Evolutionary conservation across 2,888 invertebrate genomes (phyloP).

Genomic region (Cosmopolites sordidus): DNA sequence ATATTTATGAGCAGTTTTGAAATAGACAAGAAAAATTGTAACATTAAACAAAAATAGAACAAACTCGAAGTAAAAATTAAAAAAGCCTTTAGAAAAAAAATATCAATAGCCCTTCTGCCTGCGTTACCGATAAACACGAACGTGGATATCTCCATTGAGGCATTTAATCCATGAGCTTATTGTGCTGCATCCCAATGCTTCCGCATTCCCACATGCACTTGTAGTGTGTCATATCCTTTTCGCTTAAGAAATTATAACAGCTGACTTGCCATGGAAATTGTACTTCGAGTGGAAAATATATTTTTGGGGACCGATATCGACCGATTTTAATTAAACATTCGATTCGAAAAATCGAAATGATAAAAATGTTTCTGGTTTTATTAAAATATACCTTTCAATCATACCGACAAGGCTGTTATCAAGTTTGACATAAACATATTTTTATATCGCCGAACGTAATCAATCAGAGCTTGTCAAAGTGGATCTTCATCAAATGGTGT

Average conservation of each 20-base stretch:
- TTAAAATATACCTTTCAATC: slow-evolving; percentile 8
- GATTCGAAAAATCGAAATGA: background rate
- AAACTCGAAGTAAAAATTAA: too few relatives aligned
- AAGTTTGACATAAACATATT: slow-evolving; percentile 9
- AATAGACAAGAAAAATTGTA: too few relatives aligned
- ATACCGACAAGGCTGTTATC: slow-evolving; percentile 5
- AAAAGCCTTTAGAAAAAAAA: too few relatives aligned
- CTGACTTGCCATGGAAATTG: slow-evolving; percentile 16
- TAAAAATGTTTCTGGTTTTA: slow-evolving; percentile 8
- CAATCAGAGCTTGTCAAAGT: slow-evolving; percentile 17
- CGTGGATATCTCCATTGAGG: slow-evolving; percentile 11
- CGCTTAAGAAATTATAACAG: slow-evolving; percentile 23
- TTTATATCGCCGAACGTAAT: slow-evolving; percentile 10
- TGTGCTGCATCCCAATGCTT: slow-evolving; percentile 13
- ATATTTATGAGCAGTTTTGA: too few relatives aligned
- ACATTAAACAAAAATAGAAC: too few relatives aligned
- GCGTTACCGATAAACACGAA: slow-evolving; percentile 3
- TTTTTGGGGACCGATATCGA: background rate
- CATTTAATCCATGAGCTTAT: slow-evolving; percentile 11
- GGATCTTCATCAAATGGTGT: slow-evolving; percentile 9
- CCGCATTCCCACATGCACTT: slow-evolving; percentile 12
- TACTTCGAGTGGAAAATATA: background rate
- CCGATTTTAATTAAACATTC: background rate
- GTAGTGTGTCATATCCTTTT: slow-evolving; percentile 9
- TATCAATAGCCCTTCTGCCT: too few relatives aligned